Evolutionary conservation across 2,113 vertebrate genomes (phyloP).

Genomic region (Neogobius melanostomus): DNA sequence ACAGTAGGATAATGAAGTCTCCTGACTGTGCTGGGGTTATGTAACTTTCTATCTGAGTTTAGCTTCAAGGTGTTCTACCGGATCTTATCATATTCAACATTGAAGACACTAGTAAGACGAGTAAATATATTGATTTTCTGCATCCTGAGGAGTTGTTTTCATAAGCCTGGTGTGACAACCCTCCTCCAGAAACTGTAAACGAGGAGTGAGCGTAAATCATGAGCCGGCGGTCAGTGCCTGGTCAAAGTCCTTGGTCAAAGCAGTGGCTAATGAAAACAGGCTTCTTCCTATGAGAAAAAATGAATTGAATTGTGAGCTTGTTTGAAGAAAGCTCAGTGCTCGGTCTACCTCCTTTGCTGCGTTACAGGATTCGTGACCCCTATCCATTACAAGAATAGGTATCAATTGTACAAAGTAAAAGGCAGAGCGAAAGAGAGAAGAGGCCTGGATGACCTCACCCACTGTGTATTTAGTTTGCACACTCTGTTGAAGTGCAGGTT

Average conservation of each 20-base stretch:
- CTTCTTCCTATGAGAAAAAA: slow-evolving; percentile 15
- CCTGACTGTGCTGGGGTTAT: no score
- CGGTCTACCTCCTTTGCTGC: slow-evolving; percentile 21
- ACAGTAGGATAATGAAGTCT: no score
- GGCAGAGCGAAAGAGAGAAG: slow-evolving; percentile 23
- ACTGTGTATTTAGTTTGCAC: slow-evolving; percentile 13
- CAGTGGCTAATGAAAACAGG: slow-evolving; percentile 23
- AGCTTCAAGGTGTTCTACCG: background rate
- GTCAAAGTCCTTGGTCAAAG: slow-evolving; percentile 3
- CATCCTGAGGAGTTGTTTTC: slow-evolving; percentile 19
- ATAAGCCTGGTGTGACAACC: background rate
- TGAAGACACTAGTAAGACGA: slow-evolving; percentile 19
- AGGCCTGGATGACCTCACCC: slow-evolving; percentile 42
- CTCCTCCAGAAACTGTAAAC: slow-evolving; percentile 16
- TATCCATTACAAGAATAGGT: slow-evolving; percentile 58
- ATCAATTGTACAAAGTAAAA: slow-evolving; percentile 43
- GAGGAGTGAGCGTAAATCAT: slow-evolving; percentile 7
- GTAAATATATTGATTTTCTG: slow-evolving; percentile 21
- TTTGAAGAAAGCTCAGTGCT: slow-evolving; percentile 36
- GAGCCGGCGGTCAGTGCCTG: slow-evolving; percentile 26
- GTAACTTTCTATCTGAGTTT: background rate
- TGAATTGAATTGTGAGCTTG: background rate
- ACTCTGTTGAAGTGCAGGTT: slow-evolving; percentile 23
- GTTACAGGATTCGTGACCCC: slow-evolving; percentile 43
- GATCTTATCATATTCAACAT: background rate